Evolutionary conservation across 1,140 invertebrate species (phyloP).

Genomic region (Armadillidium nasatum): DNA sequence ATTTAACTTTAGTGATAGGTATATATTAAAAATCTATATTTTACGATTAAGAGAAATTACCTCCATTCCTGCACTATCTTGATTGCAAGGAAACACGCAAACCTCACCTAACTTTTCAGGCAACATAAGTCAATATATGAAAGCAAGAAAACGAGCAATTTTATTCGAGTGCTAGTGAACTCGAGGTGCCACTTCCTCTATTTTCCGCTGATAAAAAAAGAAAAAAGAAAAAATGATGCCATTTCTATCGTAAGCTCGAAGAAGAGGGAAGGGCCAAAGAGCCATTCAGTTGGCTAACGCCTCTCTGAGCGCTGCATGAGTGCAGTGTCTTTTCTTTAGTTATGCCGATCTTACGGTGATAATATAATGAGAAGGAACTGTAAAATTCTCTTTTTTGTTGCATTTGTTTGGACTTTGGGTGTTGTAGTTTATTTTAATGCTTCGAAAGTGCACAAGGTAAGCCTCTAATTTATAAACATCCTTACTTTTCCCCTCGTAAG

Average conservation of each 20-base stretch:
- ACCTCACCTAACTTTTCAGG: too few relatives aligned
- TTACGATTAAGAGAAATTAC: too few relatives aligned
- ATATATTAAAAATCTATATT: too few relatives aligned
- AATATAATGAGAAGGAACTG: not conserved
- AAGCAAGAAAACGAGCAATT: too few relatives aligned
- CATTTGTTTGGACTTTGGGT: not conserved
- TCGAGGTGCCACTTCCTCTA: not conserved
- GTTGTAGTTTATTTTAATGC: not conserved
- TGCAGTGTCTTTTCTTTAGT: not conserved
- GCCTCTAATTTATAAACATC: too few relatives aligned
- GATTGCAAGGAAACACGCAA: too few relatives aligned
- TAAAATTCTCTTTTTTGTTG: not conserved
- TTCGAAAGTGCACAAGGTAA: not conserved
- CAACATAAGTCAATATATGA: too few relatives aligned
- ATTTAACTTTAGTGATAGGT: too few relatives aligned
- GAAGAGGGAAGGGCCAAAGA: not conserved
- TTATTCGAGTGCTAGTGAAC: not conserved
- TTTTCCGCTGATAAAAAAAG: too few relatives aligned
- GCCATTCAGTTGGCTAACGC: not conserved
- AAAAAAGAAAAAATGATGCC: not conserved
- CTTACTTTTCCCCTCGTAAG: too few relatives aligned
- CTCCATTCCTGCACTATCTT: too few relatives aligned
- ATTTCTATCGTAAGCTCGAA: too few relatives aligned
- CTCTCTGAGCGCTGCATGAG: not conserved
- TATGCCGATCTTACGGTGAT: not conserved